Evolutionary conservation across 1,140 invertebrate species (phyloP).

Genomic region (Panagrolaimus sp.): DNA sequence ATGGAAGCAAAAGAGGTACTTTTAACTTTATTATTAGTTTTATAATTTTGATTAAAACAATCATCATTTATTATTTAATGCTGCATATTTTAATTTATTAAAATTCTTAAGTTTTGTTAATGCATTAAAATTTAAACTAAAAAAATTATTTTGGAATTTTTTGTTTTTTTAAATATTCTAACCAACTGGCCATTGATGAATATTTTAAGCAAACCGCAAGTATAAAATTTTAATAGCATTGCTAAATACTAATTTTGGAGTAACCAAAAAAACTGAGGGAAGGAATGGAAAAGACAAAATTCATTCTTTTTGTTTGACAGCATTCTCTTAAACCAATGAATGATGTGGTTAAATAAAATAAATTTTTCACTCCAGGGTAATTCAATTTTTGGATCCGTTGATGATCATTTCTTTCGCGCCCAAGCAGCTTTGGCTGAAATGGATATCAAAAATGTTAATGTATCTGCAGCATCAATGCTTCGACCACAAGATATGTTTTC

Average conservation of each 20-base stretch:
- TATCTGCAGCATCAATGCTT: constrained; percentile 39
- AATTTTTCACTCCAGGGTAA: constrained; percentile 38
- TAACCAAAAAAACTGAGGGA: no score
- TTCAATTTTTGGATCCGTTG: constrained; percentile 47
- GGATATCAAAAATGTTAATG: constrained; percentile 51
- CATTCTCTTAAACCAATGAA: no score
- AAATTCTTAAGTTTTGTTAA: no score
- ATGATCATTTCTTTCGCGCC: constrained; percentile 48
- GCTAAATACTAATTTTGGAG: background rate
- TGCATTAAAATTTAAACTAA: no score
- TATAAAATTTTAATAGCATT: constrained; percentile 16
- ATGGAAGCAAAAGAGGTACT: no score
- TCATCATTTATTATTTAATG: no score
- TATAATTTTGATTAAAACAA: no score
- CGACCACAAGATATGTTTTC: constrained; percentile 51
- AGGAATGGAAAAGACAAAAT: no score
- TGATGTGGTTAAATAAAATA: background rate
- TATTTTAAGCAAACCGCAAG: background rate
- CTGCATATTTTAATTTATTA: no score
- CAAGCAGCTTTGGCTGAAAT: constrained; percentile 51
- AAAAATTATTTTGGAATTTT: no score
- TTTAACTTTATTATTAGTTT: no score
- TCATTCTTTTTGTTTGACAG: no score
- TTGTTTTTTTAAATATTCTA: background rate
- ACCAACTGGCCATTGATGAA: constrained; percentile 9